Conservation (phyloP, 2,888 invertebrate genomes). For the Trichacis sp. region DNA sequence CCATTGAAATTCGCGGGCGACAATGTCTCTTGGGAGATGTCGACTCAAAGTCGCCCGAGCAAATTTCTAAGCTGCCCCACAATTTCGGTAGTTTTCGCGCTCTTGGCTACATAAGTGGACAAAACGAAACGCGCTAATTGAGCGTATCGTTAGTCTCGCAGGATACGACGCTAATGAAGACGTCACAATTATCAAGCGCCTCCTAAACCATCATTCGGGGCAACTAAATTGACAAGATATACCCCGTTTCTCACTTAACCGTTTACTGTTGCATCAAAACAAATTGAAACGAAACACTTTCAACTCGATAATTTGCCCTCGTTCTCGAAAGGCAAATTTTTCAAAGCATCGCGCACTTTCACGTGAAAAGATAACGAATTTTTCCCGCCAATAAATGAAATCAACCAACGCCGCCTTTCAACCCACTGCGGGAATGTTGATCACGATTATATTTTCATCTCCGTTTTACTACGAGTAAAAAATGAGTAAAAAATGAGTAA, state of each 20-base stretch:
- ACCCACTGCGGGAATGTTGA: no score
- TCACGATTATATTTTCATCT: not conserved
- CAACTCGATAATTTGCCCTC: no score
- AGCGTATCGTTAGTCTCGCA: not conserved
- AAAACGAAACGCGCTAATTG: not conserved
- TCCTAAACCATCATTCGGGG: slow-evolving; percentile 1
- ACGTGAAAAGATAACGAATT: no score
- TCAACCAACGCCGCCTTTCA: no score
- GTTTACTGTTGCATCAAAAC: not conserved
- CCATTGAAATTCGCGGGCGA: not conserved
- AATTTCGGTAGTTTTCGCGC: not conserved
- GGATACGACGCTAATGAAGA: not conserved
- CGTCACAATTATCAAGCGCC: not conserved
- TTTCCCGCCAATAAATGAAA: no score
- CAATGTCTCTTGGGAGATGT: not conserved
- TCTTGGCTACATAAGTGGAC: not conserved
- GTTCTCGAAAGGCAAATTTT: no score
- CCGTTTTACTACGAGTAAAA: not conserved
- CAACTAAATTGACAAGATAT: not conserved
- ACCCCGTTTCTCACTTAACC: not conserved
- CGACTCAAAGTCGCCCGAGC: not conserved
- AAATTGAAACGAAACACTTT: no score
- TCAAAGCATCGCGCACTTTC: no score
- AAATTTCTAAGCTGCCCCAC: not conserved
- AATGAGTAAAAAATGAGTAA: no score